Evolutionary conservation across 2,113 vertebrate genomes (phyloP), one percentile per base, ranked within the genome.

Genomic region (Forbesichthys papilliferus): DNA sequence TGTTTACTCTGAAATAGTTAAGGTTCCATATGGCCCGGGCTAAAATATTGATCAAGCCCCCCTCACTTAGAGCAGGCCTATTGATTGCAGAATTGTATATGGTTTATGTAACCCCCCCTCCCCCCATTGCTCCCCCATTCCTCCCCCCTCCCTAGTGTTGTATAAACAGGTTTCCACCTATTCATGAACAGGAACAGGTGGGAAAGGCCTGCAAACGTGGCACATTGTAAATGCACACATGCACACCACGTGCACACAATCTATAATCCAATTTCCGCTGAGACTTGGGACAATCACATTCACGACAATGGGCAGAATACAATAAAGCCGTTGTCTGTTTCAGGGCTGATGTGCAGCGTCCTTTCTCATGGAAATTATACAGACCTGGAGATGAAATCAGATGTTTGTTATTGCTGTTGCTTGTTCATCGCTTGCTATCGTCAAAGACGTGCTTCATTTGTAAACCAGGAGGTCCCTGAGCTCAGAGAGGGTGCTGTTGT

Each of bases 1-100:
- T 74, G 78, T 84, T 90, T 83, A 79, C 84, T 79, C 65, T 71
- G 73, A 85, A 85, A 89, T 85, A 78, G 84, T 86, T 81, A 84
- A 79, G 66, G 71, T 69, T 76, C 82, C 71, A 69, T 81, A 74
- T 84, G 65, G 56, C 77, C 78, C 3, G 20, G 20, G 78, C 76
- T 86, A 86, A 74, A 82, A 83, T 88, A 86, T 90, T 86, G 87
- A 90, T 90, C 73, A 71, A 53, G 64, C 62, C 62, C 20, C 64
- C 78, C 77, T 65, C 59, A n/a, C 73, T 58, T 69, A 61, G 63
- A 20, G n/a, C 69, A 54, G 54, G 48, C 53, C 27, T 67, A 86
- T 87, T 46, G 82, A 90, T 86, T 67, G 64, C 68, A 75, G 34
- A 9, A 56, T 68, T 74, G 79, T 56, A 63, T 72, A 81, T 87